Base-by-base conservation (phyloP, 2,797 vertebrate genomes). In the Esox masquinongy region DNA sequence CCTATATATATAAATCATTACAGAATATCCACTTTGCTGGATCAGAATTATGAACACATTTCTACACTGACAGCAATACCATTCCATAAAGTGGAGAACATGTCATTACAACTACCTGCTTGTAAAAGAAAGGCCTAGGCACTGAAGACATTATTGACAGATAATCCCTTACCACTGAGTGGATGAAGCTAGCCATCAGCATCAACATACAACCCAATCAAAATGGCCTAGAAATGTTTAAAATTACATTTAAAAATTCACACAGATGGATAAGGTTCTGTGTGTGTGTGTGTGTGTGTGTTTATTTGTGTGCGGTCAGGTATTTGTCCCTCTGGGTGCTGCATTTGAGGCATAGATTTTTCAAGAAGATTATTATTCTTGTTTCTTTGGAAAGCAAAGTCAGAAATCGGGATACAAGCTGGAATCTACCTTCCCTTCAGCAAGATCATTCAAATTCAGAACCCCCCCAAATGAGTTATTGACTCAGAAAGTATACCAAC, bases 401-500 rank as follows among this genome's bases (percentile, higher is more conserved):
- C n/a, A 3, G n/a, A 9, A 56, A 56, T 22, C 80, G 74, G 85
- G 82, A 90, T 82, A 79, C 29, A 68, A 74, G 84, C 83, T 70
- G 66, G 82, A 84, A 82, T 86, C 84, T 86, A 86, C 90, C 82
- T 90, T 90, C 90, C 91, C 89, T 82, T 88, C 79, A 89, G 92
- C 88, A 87, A 91, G 88, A 92, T 91, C 89, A 91, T 92, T 92
- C 84, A 87, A 85, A 93, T 94, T 92, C 89, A 93, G 90, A 91
- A 90, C 82, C 86, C 79, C 74, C 76, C 80, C 29, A 92, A 92
- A 92, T 93, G 88, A 93, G 90, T 91, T 94, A 93, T 92, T 93
- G 92, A 94, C 90, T 87, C 34, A 74, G 68, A 81, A 85, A 79
- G 74, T 73, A 70, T 74, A 80, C 78, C 80, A 85, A 83, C 77